Base-by-base conservation (phyloP, 2,797 vertebrate genomes). In the Argya squamiceps region DNA sequence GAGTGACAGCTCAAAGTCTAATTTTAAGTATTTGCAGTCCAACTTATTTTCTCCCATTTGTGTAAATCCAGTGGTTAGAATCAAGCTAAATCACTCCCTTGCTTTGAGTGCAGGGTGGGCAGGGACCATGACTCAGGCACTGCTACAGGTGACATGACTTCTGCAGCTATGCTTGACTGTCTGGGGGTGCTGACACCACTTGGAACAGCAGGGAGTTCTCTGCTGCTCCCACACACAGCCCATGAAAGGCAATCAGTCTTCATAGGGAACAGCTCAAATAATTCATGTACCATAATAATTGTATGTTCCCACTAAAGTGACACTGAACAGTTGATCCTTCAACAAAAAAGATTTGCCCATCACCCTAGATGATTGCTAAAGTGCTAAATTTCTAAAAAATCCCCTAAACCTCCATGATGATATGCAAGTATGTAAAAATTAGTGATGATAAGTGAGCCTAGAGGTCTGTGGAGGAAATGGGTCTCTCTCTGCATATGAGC, bases 201-300 rank as follows among this genome's bases (percentile, higher is more conserved):
- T 47, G 55, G 46, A 94, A 47, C 58, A 83, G 84, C 67, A 68
- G 58, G 65, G 84, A 80, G 88, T 93, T 81, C 87, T 91, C 82
- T 83, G 71, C 69, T 5, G 23, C 89, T 95, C 91, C 87, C 91
- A 83, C 81, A 84, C 67, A 41, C 26, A 83, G 75, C 71, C 81
- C 7, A 0, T 23, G 27, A 84, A 95, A 94, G 87, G 84, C 89
- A 83, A 96, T 91, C 89, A 68, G 73, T 96, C 91, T 78, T 96
- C 2, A 0, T 2, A 76, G 50, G 37, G 83, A 95, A 49, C 68
- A 91, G 71, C 71, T 96, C 92, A 83, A 68, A 95, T 96, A 95
- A 91, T 92, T 94, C 75, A 92, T 88, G 75, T 68, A 17, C 82
- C 75, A 24, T 89, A 85, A 89, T 95, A 88, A 93, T 91, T 81